Evolutionary conservation across 2,113 vertebrate genomes (phyloP).

Genomic region (Ammodramus savannarum): DNA sequence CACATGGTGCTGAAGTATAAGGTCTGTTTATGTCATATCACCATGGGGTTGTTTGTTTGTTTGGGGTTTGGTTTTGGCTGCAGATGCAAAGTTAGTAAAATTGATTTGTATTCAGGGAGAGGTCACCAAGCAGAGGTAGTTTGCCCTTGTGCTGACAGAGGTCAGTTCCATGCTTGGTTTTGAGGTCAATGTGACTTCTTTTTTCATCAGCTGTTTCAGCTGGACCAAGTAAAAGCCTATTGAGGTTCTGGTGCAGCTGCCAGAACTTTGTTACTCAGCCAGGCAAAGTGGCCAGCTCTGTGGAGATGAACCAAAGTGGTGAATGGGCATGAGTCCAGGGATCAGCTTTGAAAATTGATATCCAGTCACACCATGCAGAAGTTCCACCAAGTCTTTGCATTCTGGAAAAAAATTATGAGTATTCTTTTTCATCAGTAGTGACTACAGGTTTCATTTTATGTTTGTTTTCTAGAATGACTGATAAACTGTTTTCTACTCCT

Average conservation of each 20-base stretch:
- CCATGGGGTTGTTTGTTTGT: background rate
- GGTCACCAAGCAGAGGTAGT: background rate
- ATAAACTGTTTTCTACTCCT: background rate
- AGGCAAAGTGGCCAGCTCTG: background rate
- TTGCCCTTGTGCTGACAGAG: background rate
- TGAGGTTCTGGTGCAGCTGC: background rate
- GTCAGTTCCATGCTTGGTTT: background rate
- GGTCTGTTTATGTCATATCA: background rate
- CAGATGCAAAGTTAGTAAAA: background rate
- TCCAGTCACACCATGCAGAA: background rate
- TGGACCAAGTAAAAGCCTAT: background rate
- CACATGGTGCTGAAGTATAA: background rate
- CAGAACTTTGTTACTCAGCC: background rate
- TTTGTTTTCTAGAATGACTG: background rate
- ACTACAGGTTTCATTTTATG: background rate
- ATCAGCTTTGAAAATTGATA: background rate
- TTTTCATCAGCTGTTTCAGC: background rate
- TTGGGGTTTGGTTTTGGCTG: background rate
- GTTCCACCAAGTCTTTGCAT: background rate
- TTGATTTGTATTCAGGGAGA: background rate
- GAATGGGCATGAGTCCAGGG: background rate
- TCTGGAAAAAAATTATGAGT: background rate
- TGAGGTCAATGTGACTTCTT: background rate
- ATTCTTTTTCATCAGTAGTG: background rate
- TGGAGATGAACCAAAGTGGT: background rate